Conservation (phyloP, 2,888 invertebrate species). For the Mythimna impura region DNA sequence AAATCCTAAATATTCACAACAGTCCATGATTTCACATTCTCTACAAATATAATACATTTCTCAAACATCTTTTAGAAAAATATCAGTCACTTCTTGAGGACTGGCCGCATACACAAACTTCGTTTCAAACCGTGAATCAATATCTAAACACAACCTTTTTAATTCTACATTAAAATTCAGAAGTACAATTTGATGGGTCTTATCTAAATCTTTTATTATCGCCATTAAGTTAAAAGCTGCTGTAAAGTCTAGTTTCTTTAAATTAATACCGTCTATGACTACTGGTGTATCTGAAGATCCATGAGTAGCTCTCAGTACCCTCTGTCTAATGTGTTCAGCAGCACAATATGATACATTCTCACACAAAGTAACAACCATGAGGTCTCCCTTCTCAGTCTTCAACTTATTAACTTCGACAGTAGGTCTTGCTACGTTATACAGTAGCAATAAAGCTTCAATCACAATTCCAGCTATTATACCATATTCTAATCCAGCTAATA, state of each 20-base stretch:
- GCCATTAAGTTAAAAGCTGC: constrained; percentile 82
- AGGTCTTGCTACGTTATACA: constrained; percentile 81
- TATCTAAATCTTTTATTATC: constrained; percentile 79
- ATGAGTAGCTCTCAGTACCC: constrained; percentile 70
- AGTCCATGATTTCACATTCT: too few species aligned
- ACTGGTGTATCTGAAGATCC: constrained; percentile 67
- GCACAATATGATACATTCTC: constrained; percentile 83
- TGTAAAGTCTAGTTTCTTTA: constrained; percentile 81
- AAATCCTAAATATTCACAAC: too few species aligned
- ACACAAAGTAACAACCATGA: constrained; percentile 74
- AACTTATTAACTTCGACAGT: constrained; percentile 69
- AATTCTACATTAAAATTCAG: constrained; percentile 78
- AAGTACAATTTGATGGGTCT: constrained; percentile 74
- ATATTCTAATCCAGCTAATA: constrained; percentile 81
- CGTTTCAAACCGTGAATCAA: constrained; percentile 70
- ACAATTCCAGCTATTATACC: constrained; percentile 82
- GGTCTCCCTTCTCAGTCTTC: constrained; percentile 71
- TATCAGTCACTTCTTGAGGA: constrained; percentile 69
- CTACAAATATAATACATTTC: too few species aligned
- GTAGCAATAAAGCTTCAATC: constrained; percentile 78
- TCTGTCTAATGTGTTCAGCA: constrained; percentile 80
- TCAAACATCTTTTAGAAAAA: constrained; percentile 70
- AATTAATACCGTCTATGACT: constrained; percentile 78
- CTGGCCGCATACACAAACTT: constrained; percentile 75
- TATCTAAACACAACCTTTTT: constrained; percentile 76